Conservation (phyloP, 2,797 vertebrate genomes). For the Phoeniculus purpureus region DNA sequence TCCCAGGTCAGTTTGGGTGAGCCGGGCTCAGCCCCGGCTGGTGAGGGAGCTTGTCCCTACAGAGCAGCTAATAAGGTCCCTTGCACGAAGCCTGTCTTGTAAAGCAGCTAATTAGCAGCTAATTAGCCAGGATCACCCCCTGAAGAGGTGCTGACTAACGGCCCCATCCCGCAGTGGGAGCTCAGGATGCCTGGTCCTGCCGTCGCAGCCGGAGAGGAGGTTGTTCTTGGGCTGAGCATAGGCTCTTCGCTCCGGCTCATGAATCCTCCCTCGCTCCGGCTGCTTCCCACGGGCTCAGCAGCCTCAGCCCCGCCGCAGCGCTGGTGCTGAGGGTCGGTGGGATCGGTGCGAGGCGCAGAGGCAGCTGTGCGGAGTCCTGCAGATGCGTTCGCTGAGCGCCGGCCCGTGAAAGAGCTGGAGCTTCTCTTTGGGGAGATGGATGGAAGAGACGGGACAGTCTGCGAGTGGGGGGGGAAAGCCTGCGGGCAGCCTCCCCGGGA, state of each 20-base stretch:
- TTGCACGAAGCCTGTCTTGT: background rate
- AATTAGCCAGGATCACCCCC: background rate
- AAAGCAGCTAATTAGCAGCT: background rate
- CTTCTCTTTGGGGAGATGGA: background rate
- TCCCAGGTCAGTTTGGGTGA: background rate
- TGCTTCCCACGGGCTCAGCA: background rate
- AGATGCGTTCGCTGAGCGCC: background rate
- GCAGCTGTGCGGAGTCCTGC: slow-evolving; percentile 38
- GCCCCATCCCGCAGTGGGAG: background rate
- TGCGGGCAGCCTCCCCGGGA: background rate
- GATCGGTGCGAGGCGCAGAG: background rate
- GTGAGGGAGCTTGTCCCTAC: background rate
- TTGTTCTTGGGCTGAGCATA: background rate
- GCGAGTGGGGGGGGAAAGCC: background rate
- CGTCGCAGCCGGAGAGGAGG: background rate
- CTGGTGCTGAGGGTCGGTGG: background rate
- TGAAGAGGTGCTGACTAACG: background rate
- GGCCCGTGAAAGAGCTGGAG: background rate
- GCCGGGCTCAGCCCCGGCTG: background rate
- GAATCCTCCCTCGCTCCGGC: background rate
- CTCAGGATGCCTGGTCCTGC: background rate
- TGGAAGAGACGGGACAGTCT: background rate
- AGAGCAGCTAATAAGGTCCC: background rate
- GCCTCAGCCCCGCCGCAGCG: background rate
- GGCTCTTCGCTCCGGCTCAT: background rate